phyloP scores from a whole-genome alignment of 2,888 invertebrate species.

The Protodeltote pygarga region DNA sequence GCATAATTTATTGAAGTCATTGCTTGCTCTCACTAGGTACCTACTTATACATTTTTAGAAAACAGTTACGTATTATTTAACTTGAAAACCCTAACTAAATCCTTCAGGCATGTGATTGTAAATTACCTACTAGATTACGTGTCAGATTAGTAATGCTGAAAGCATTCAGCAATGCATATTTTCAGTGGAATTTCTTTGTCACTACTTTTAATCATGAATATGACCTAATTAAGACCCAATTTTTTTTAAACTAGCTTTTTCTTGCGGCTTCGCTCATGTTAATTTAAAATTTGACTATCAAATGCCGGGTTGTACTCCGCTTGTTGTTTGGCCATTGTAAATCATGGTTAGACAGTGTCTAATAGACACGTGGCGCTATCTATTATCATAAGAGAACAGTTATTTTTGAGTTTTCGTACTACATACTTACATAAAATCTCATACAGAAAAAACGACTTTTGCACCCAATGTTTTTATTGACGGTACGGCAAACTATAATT shows the following conservation, averaged over 20 bases:
- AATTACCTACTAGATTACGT: constrained; percentile 19
- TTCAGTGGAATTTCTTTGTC: constrained; percentile 32
- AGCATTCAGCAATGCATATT: constrained; percentile 27
- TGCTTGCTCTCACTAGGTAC: too few relatives aligned
- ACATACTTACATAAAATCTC: too few relatives aligned
- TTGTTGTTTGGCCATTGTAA: too few relatives aligned
- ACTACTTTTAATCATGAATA: constrained; percentile 13
- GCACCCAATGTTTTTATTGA: constrained; percentile 29
- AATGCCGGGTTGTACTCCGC: background rate
- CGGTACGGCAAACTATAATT: constrained; percentile 7
- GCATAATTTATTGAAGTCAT: too few relatives aligned
- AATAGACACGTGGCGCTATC: too few relatives aligned
- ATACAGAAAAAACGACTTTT: background rate
- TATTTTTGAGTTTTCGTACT: too few relatives aligned
- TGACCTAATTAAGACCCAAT: constrained; percentile 12
- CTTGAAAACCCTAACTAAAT: constrained; percentile 12
- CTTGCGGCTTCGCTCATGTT: too few relatives aligned
- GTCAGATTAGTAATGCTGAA: constrained; percentile 28
- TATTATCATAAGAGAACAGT: too few relatives aligned
- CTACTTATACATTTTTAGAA: too few relatives aligned
- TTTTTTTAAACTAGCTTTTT: background rate
- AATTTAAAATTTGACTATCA: too few relatives aligned
- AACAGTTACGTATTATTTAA: too few relatives aligned
- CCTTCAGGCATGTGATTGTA: constrained; percentile 23
- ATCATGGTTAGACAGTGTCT: too few relatives aligned